Conservation (phyloP, 2,888 invertebrate species). For the Phlogophora meticulosa region DNA sequence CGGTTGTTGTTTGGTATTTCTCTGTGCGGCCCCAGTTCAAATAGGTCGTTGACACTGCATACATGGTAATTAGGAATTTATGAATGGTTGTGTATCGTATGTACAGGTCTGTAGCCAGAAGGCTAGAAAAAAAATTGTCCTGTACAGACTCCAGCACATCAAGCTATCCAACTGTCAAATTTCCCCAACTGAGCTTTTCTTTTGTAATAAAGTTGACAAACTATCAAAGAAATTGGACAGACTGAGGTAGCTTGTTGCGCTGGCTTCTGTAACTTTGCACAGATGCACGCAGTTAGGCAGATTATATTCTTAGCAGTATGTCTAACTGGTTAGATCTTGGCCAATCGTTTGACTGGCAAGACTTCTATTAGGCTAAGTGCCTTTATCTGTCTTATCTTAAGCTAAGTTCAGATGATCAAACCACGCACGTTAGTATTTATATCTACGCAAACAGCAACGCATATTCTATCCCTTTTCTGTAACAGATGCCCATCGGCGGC, state of each 20-base stretch:
- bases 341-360: slow-evolving; percentile 9
- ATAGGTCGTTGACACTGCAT: not conserved
- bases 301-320: slow-evolving; percentile 14
- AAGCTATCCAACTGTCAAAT: too few species aligned
- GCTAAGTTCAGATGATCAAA: slow-evolving; percentile 20
- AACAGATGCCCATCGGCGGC: too few species aligned
- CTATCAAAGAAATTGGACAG: too few species aligned
- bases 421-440: too few species aligned
- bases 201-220: too few species aligned
- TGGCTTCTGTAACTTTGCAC: slow-evolving; percentile 22
- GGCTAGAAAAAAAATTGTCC: too few species aligned
- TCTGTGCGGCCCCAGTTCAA: not conserved
- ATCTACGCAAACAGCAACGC: too few species aligned
- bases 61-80: slow-evolving; percentile 28
- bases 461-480: too few species aligned
- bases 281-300: slow-evolving; percentile 49
- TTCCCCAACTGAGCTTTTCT: too few species aligned
- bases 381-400: slow-evolving; percentile 13
- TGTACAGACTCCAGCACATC: too few species aligned
- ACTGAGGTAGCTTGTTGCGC: too few species aligned
- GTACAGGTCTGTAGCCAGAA: not conserved
- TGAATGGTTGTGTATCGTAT: slow-evolving; percentile 40
- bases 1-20: not conserved
- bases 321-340: slow-evolving; percentile 6
- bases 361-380: too few species aligned